phyloP scores from a whole-genome alignment of 2,113 vertebrate genomes.

The Balaenoptera acutorostrata region DNA sequence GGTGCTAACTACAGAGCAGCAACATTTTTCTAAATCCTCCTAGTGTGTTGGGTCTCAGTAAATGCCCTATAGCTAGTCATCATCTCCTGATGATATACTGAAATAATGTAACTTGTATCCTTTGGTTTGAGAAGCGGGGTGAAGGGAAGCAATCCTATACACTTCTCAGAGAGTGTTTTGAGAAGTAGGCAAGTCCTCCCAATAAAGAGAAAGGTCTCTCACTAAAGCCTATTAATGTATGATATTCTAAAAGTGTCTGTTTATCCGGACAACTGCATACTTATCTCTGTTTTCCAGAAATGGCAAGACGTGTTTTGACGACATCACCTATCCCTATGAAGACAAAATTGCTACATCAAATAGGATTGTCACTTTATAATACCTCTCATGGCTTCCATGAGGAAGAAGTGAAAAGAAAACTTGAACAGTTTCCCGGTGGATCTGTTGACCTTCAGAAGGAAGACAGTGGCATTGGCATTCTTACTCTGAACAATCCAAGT shows the following conservation, averaged over 20 bases:
- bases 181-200: background rate
- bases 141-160: background rate
- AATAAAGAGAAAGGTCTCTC: background rate
- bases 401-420: conserved; percentile 84
- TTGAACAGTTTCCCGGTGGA: conserved; percentile 88
- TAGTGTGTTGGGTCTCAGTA: background rate
- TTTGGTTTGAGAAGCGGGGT: background rate
- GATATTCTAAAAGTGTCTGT: background rate
- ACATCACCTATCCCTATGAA: conserved; percentile 68
- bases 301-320: conserved; percentile 82
- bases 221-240: background rate
- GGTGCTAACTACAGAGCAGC: background rate
- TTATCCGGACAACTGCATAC: background rate
- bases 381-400: conserved; percentile 80
- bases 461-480: conserved; percentile 87
- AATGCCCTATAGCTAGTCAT: background rate
- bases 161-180: background rate
- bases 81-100: background rate
- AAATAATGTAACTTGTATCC: background rate
- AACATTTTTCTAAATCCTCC: background rate
- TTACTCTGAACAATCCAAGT: conserved; percentile 91
- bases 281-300: conserved; percentile 79
- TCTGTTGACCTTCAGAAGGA: conserved; percentile 88
- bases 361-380: conserved; percentile 80
- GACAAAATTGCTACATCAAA: conserved; percentile 72